These are phyloP conservation scores for Sitophilus oryzae DNA, from an alignment of 1,140 invertebrate genomes.

Conservation along the genomic window DNA sequence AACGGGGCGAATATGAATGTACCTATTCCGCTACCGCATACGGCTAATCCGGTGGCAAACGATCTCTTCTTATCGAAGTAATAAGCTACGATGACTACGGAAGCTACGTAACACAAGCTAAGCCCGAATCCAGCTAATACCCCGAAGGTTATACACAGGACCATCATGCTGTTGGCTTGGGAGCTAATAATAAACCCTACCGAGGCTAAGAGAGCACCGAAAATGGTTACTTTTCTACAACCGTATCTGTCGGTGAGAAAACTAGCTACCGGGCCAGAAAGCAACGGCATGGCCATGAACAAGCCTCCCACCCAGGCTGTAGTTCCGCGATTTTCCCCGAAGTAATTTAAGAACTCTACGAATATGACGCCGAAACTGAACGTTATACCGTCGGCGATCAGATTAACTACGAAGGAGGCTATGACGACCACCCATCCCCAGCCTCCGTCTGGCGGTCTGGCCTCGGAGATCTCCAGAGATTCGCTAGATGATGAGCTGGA, in stretches of 20 bases:
- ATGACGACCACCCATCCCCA: constrained; percentile 80
- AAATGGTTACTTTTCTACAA: constrained; percentile 73
- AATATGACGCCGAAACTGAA: constrained; percentile 83
- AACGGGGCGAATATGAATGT: constrained; percentile 88
- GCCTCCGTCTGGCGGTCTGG: constrained; percentile 65
- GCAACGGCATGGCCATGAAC: constrained; percentile 81
- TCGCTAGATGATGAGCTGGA: constrained; percentile 47
- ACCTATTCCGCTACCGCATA: constrained; percentile 83
- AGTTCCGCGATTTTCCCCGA: constrained; percentile 73
- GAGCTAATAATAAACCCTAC: constrained; percentile 78
- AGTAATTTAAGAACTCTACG: constrained; percentile 73
- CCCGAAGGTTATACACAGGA: constrained; percentile 79
- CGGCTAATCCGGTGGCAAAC: constrained; percentile 87
- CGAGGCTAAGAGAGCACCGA: constrained; percentile 70
- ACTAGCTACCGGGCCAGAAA: constrained; percentile 84
- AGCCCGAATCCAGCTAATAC: constrained; percentile 81
- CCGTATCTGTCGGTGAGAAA: constrained; percentile 82
- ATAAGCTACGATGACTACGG: constrained; percentile 90
- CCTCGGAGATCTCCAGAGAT: constrained; percentile 57
- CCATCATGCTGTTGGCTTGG: constrained; percentile 67
- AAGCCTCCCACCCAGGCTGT: constrained; percentile 86
- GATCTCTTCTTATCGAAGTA: constrained; percentile 92
- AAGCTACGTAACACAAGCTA: constrained; percentile 81
- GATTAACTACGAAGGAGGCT: constrained; percentile 81
- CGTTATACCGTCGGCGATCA: constrained; percentile 86